A percentile compares a stretch with the other conserved stretches of the same genome.
Evolutionary conservation across 2,888 invertebrate species (phyloP).

Genomic region (Cremastinae sp.): DNA sequence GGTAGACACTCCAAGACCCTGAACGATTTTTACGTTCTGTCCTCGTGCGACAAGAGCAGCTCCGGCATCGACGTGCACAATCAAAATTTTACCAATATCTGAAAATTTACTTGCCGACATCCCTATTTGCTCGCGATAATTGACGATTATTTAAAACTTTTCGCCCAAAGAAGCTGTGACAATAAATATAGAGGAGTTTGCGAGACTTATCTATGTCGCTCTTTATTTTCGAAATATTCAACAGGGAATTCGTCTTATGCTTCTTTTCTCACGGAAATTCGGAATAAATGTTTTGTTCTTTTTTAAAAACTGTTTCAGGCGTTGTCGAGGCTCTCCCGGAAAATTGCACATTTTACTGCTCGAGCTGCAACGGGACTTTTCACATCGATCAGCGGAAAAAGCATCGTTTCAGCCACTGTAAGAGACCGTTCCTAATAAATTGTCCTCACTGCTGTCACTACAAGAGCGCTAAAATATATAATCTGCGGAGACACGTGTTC

Average conservation of each 20-base stretch:
- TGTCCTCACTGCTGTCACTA: constrained; percentile 76
- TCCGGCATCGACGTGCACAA: constrained; percentile 46
- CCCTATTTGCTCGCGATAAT: too few species aligned
- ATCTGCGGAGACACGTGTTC: constrained; percentile 75
- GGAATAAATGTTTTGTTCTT: constrained; percentile 39
- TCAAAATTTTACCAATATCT: constrained; percentile 44
- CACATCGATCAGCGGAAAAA: constrained; percentile 82
- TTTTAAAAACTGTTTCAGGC: constrained; percentile 58
- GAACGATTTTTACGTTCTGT: constrained; percentile 69
- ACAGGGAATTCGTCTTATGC: background rate
- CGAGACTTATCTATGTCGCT: background rate
- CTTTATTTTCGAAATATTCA: background rate
- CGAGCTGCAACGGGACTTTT: constrained; percentile 83
- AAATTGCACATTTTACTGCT: constrained; percentile 78
- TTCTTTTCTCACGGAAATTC: too few species aligned
- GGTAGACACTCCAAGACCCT: constrained; percentile 76
- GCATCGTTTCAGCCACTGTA: constrained; percentile 79
- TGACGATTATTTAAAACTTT: too few species aligned
- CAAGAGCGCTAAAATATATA: constrained; percentile 77
- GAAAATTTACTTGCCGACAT: too few species aligned
- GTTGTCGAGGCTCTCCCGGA: constrained; percentile 43
- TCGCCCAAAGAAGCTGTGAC: too few species aligned
- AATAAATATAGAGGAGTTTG: constrained; percentile 25
- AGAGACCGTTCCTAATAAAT: constrained; percentile 76
- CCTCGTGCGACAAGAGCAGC: constrained; percentile 66